Base-by-base conservation (phyloP, 2,113 vertebrate species). In the Heteronetta atricapilla region DNA sequence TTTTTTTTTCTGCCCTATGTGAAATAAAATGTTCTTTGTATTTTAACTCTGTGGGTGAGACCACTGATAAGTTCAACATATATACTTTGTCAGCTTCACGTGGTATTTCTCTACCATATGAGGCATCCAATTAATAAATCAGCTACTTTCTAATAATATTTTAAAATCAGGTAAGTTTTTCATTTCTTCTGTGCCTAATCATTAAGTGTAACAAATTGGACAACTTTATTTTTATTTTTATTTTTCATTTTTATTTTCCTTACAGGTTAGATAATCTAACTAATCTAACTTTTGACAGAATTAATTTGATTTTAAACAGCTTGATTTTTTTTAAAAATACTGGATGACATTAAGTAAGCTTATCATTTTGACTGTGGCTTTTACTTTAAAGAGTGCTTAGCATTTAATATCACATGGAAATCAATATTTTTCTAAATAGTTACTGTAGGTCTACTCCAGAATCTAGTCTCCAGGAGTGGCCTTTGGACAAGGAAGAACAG, bases 381-480 rank as follows among this genome's bases (percentile, higher is more conserved):
- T 84, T 80, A 44, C 72, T 33, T 76, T 91, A 87, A 97, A 74
- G 5, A 44, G 59, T 42, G 8, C 17, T 66, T 62, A 33, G 81
- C 85, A 94, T 86, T 64, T 80, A 88, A 78, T 42, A 70, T 55
- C 4, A 77, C 96, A 96, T 88, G 50, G 29, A 92, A 95, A 94
- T 80, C 38, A 90, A 67, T 94, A 90, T 95, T 83, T 94, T 93
- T 95, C 81, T 50, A 90, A 88, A 52, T 59, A 93, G 77, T 94
- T 95, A 74, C 64, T 58, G 1, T 28, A 55, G 63, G 36, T 31
- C 38, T 67, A 11, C 13, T 4, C 5, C 25, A 58, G 36, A 48
- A 77, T 48, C 19, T n/a, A 8, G 4, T 82, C 18, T 81, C 19
- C 15, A 40, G 40, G 46, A 67, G 16, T 40, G 22, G 40, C 48